Conservation (phyloP, 2,888 invertebrate species). For the Diachrysia chrysitis region DNA sequence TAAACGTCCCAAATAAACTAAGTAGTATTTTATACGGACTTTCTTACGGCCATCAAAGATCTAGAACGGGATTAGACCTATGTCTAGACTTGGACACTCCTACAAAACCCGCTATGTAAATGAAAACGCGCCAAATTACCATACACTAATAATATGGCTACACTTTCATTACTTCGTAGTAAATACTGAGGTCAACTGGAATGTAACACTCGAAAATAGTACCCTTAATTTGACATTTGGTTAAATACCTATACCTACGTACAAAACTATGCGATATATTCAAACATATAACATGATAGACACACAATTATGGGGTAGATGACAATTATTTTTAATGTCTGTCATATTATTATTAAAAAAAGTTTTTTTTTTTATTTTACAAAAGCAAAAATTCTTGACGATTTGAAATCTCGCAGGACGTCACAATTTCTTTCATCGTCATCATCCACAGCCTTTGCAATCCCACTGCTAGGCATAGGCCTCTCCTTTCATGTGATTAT, state of each 20-base stretch:
- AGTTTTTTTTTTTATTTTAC: no score
- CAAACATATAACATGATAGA: no score
- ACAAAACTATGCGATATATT: background rate
- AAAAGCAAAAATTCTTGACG: no score
- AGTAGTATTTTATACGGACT: background rate
- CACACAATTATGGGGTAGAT: no score
- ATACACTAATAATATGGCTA: constrained; percentile 1
- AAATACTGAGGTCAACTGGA: background rate
- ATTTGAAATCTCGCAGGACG: no score
- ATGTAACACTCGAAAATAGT: background rate
- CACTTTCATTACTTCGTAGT: background rate
- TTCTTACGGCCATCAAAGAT: constrained; percentile 1
- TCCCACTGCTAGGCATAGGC: no score
- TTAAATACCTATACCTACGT: background rate
- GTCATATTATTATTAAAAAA: no score
- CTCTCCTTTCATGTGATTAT: no score
- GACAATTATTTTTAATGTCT: no score
- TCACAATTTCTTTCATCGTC: no score
- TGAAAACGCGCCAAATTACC: background rate
- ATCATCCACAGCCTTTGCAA: no score
- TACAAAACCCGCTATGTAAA: background rate
- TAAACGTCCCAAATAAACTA: background rate
- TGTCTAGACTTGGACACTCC: background rate
- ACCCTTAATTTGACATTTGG: background rate
- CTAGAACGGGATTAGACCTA: background rate